Base-by-base conservation (phyloP, 2,888 invertebrate species). In the Pollenia labialis region DNA sequence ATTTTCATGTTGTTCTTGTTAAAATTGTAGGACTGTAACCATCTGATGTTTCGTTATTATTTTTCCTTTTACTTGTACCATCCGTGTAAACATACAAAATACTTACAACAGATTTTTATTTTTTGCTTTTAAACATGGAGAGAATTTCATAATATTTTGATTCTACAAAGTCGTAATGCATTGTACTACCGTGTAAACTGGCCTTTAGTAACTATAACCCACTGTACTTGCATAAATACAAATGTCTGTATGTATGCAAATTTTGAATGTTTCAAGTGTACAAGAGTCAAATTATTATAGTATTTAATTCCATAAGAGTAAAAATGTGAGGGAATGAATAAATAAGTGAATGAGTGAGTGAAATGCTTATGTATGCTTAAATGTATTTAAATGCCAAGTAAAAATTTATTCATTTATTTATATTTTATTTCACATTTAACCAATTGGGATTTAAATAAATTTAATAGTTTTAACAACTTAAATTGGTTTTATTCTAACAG, bases 201-300 rank as follows among this genome's bases (percentile, higher is more conserved):
- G n/a, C 6, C 32, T 0, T 32, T 32, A 32, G 32, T 32, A 32
- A 6, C 32, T 32, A 6, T 32, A 6, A 6, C 32, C 2, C 52
- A 75, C 62, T 75, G 44, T 75, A 4, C 4, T 40, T 42, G 11
- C 14, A 16, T 48, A 60, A 12, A 74, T 50, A n/a, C 11, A 46
- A 14, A 46, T 50, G 16, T 7, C 11, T 23, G 12, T 16, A 16
- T 14, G 18, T 18, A 44, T 68, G 40, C 18, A 77, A 2, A 46
- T 46, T 60, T 40, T 11, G 32, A 71, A 71, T 71, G 9, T 56
- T 64, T n/a, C 11, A 72, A 81, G 66, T 85, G 46, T 60, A 81
- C 60, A 58, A 68, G 71, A 85, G 76, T 81, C 58, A 76, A 85
- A 76, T 85, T 71, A 80, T 80, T 85, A 52, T 68, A 72, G 76